Conservation (phyloP, 2,797 vertebrate species). For the Paratrypauchen microcephalus region DNA sequence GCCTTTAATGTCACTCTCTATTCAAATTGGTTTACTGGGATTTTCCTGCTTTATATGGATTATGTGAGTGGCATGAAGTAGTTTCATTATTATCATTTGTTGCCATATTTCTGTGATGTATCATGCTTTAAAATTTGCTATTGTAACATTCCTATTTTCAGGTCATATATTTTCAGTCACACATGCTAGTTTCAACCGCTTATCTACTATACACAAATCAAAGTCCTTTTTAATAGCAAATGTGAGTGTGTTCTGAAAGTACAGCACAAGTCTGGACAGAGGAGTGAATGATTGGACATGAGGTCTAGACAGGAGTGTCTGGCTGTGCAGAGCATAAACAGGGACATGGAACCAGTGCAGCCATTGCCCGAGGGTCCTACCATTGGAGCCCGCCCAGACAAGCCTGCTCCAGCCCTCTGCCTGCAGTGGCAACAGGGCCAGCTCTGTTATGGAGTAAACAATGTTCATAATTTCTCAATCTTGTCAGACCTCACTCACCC, state of each 20-base stretch:
- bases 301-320: background rate
- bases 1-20: no score
- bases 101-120: no score
- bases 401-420: slow-evolving; percentile 28
- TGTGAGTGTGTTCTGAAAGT: background rate
- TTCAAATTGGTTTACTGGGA: no score
- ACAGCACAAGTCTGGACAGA: background rate
- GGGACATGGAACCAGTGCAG: slow-evolving; percentile 10
- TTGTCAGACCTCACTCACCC: slow-evolving; percentile 32
- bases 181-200: no score
- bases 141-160: no score
- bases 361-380: slow-evolving; percentile 18
- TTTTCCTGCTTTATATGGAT: no score
- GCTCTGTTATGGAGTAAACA: slow-evolving; percentile 50
- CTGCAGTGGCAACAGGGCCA: slow-evolving; percentile 38
- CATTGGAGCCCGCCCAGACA: slow-evolving; percentile 24
- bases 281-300: slow-evolving; percentile 1
- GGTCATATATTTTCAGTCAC: background rate
- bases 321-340: slow-evolving; percentile 3
- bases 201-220: background rate
- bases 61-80: no score
- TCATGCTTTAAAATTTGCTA: no score
- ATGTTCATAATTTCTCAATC: slow-evolving; percentile 53
- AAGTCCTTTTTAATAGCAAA: background rate
- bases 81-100: no score